Conservation (phyloP, 2,888 invertebrate species). For the Agrotis clavis region DNA sequence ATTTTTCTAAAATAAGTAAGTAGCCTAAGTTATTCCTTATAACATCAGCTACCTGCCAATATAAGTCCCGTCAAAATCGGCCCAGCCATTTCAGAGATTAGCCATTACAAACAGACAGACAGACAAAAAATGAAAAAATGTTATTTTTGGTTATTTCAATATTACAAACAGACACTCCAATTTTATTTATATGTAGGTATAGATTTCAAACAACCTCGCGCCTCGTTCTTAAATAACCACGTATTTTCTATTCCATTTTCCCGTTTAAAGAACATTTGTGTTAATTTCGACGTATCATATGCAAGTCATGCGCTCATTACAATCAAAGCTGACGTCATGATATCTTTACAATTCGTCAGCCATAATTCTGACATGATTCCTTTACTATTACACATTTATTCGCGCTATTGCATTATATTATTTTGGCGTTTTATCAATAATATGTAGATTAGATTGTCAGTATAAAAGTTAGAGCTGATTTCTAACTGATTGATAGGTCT, state of each 20-base stretch:
- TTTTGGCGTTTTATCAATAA: conserved; percentile 13
- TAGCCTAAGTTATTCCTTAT: too few relatives aligned
- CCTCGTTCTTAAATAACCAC: not conserved
- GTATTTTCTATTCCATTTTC: conserved; percentile 3
- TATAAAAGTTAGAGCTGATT: not conserved
- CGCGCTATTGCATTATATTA: not conserved
- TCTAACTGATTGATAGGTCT: not conserved
- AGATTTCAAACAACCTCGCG: too few relatives aligned
- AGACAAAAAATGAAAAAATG: too few relatives aligned
- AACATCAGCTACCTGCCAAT: too few relatives aligned
- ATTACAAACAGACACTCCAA: too few relatives aligned
- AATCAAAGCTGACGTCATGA: conserved; percentile 22
- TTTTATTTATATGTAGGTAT: too few relatives aligned
- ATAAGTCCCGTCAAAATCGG: too few relatives aligned
- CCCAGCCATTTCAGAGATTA: too few relatives aligned
- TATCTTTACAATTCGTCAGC: conserved; percentile 20
- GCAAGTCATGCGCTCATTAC: conserved; percentile 37
- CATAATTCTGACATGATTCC: not conserved
- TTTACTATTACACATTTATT: conserved; percentile 14
- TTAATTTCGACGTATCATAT: conserved; percentile 9
- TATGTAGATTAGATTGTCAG: not conserved
- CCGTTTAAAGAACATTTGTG: not conserved
- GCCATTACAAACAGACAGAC: too few relatives aligned
- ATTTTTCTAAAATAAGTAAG: too few relatives aligned
- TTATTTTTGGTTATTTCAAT: too few relatives aligned